A percentile compares a stretch with the other conserved stretches of the same genome.
These are phyloP conservation scores for Ciconia stormi DNA, from an alignment of 2,113 vertebrate genomes.

Conservation along the genomic window DNA sequence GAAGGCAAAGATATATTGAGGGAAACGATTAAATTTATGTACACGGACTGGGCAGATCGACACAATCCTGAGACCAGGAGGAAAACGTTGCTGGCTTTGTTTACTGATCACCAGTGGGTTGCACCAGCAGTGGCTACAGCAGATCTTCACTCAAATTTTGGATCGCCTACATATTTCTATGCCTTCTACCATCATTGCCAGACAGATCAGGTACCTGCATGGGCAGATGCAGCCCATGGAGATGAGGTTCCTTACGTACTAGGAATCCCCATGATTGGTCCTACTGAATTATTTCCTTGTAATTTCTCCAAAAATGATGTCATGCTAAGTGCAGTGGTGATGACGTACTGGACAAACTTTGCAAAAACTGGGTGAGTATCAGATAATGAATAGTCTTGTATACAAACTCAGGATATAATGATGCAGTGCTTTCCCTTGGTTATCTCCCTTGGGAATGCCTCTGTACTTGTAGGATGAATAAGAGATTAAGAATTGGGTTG, in stretches of 20 bases:
- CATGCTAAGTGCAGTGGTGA: slow-evolving; percentile 98
- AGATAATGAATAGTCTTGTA: not conserved
- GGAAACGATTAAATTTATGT: slow-evolving; percentile 99
- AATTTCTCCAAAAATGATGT: slow-evolving; percentile 99
- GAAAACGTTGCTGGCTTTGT: slow-evolving; percentile 93
- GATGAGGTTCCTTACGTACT: slow-evolving; percentile 97
- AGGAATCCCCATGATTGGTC: slow-evolving; percentile 96
- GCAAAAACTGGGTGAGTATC: slow-evolving; percentile 94
- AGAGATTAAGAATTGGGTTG: not conserved
- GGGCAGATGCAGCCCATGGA: slow-evolving; percentile 96
- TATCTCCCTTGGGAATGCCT: not conserved
- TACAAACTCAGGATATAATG: not conserved
- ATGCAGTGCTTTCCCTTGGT: not conserved
- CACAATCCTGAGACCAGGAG: slow-evolving; percentile 96
- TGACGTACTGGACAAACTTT: slow-evolving; percentile 99
- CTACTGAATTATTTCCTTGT: slow-evolving; percentile 97
- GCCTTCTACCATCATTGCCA: slow-evolving; percentile 99
- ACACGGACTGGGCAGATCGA: slow-evolving; percentile 97
- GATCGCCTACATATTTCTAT: slow-evolving; percentile 97
- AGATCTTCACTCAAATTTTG: slow-evolving; percentile 97
- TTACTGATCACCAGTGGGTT: slow-evolving; percentile 98
- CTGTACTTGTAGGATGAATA: not conserved
- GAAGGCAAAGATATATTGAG: slow-evolving; percentile 97
- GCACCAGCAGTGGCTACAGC: slow-evolving; percentile 97
- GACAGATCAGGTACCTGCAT: slow-evolving; percentile 96